A percentile compares a stretch with the other conserved stretches of the same genome.
Conservation (phyloP, 2,888 invertebrate species). For the Amphipyra tragopoginis region DNA sequence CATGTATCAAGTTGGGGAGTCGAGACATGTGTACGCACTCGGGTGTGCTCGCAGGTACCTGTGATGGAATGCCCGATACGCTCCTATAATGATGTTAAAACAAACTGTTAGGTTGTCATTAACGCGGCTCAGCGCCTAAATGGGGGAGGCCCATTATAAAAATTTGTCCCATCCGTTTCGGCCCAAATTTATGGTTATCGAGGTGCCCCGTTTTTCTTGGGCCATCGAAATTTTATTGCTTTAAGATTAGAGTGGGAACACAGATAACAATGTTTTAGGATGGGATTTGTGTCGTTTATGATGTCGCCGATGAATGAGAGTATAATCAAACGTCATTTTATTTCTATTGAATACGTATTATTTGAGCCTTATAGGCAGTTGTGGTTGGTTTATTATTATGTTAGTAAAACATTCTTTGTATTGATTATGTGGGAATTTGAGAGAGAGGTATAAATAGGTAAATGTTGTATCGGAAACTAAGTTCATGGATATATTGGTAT, state of each 20-base stretch:
- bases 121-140: slow-evolving; percentile 85
- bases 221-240: slow-evolving; percentile 87
- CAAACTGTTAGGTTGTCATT: slow-evolving; percentile 89
- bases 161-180: slow-evolving; percentile 90
- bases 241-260: slow-evolving; percentile 87
- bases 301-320: slow-evolving; percentile 76
- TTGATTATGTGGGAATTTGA: slow-evolving; percentile 39
- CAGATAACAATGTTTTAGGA: slow-evolving; percentile 88
- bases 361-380: slow-evolving; percentile 40
- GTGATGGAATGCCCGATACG: slow-evolving; percentile 88
- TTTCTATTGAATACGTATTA: slow-evolving; percentile 53
- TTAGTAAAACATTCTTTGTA: slow-evolving; percentile 32
- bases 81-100: slow-evolving; percentile 90
- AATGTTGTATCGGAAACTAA: slow-evolving; percentile 29
- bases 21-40: slow-evolving; percentile 72
- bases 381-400: slow-evolving; percentile 39
- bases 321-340: slow-evolving; percentile 62
- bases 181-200: slow-evolving; percentile 89
- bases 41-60: slow-evolving; percentile 73
- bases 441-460: slow-evolving; percentile 29
- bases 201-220: slow-evolving; percentile 84
- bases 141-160: slow-evolving; percentile 89
- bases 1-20: slow-evolving; percentile 68
- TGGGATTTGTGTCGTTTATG: slow-evolving; percentile 79
- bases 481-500: slow-evolving; percentile 30